Base-by-base conservation (phyloP, 2,888 invertebrate species). In the Lithophane leautieri region DNA sequence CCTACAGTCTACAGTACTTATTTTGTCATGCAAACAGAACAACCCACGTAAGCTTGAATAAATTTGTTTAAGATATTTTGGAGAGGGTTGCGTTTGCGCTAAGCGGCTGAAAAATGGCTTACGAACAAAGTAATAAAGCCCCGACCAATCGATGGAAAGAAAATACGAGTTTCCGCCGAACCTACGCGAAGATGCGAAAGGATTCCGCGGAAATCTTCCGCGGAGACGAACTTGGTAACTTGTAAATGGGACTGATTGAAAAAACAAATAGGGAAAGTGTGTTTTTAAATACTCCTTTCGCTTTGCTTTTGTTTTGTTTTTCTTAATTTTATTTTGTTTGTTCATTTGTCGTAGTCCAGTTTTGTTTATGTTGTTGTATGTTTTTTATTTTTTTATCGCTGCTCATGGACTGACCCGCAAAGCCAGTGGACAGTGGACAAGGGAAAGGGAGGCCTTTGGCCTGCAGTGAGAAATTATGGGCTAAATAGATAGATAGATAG, bases 71-170 rank as follows among this genome's bases (percentile, higher is more conserved):
- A 90, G 88, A 89, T 86, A 89, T 90, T 90, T 88, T 80, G 58
- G 84, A 89, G 88, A 86, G 90, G 86, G 90, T 90, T 89, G 88
- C 75, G 79, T 77, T 85, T 78, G 76, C 84, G 84, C 84, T 88
- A 88, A 90, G 85, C 85, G 86, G 80, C 86, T 90, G 89, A 90
- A 90, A 90, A 90, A 90, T 91, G 86, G 88, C 83, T 84, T 85
- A 76, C 74, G 83, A 85, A 86, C 88, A 85, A 88, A 87, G 88
- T 89, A 89, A 90, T 90, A 90, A 90, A 90, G 88, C 87, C 84
- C 78, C 73, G 69, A 81, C 80, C 84, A 87, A 91, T 91, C 90
- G 90, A 76, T 82, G 60, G 68, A 68, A 90, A 88, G 82, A 86
- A 89, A 89, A 89, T 85, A 84, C 88, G 86, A 89, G 84, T 87